Percentiles rank a stretch among this genome's conserved stretches.
Conservation (phyloP, 2,888 invertebrate genomes). For the Hofmannophila pseudospretella region DNA sequence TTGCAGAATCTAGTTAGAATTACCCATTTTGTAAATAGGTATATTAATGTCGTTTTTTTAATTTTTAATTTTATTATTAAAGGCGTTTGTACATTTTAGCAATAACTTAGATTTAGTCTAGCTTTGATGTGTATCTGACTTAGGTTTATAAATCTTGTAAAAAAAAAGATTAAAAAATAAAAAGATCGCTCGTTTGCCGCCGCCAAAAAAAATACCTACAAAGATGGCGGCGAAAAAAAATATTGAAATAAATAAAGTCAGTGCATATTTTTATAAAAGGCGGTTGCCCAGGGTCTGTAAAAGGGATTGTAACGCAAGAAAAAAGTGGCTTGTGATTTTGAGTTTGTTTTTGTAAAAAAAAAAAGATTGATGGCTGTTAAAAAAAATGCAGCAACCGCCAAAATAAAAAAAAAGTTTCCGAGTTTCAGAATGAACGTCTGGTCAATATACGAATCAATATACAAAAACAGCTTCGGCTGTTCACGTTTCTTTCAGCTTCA, state of each 20-base stretch:
- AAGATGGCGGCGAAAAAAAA: conserved; percentile 48
- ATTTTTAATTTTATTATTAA: conserved; percentile 20
- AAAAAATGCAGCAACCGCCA: conserved; percentile 57
- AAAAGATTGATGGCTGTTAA: conserved; percentile 33
- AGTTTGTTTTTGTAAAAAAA: conserved; percentile 57
- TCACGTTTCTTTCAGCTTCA: no score
- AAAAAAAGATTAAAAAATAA: conserved; percentile 32
- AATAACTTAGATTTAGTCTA: conserved; percentile 25
- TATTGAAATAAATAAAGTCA: conserved; percentile 56
- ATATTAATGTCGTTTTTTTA: not conserved
- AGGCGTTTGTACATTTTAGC: conserved; percentile 31
- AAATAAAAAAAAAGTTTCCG: conserved; percentile 46
- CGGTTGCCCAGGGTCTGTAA: conserved; percentile 35
- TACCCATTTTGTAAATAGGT: not conserved
- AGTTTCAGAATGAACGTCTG: not conserved
- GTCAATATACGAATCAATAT: conserved; percentile 21
- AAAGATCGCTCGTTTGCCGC: conserved; percentile 21
- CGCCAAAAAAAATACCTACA: conserved; percentile 25
- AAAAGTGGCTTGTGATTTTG: conserved; percentile 56
- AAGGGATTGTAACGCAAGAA: conserved; percentile 62
- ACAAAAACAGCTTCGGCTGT: not conserved
- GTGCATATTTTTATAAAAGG: conserved; percentile 47
- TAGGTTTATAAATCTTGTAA: conserved; percentile 33
- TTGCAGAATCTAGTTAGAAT: not conserved
- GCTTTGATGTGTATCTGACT: conserved; percentile 42